Evolutionary conservation across 2,888 invertebrate genomes (phyloP), one percentile per base, ranked within the genome.

Genomic region (Choreutis nemorana): DNA sequence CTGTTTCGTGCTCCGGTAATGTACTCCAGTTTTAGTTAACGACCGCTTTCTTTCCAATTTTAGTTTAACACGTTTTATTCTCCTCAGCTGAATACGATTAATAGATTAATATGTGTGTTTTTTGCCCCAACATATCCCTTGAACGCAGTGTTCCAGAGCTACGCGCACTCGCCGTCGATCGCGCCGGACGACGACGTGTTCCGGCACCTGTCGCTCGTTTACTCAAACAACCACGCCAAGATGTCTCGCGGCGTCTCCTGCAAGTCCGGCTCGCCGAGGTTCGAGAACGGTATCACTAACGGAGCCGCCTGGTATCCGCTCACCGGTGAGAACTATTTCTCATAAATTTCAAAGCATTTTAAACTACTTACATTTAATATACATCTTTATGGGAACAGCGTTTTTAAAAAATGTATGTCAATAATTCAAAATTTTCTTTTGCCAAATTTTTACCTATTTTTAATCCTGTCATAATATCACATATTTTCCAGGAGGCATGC

Each of bases 111-210:
- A n/a, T n/a, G n/a, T n/a, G n/a, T n/a, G n/a, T n/a, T n/a, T n/a
- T n/a, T n/a, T n/a, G n/a, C n/a, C n/a, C n/a, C n/a, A n/a, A 81
- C 83, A 84, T 84, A 68, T 82, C 82, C 83, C 67, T 60, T 84
- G 52, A 82, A 81, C 47, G 71, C 82, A 92, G 92, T 92, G 77
- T 92, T 93, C 80, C 91, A 92, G 82, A 90, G 87, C 59, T 90
- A 90, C 57, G 84, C 88, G 16, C 89, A 90, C 36, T 81, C 88
- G 29, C 90, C 92, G 22, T 92, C 92, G 2, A 73, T 91, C 40
- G 89, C 94, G 14, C 94, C 94, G 1, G 97, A 97, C 56, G 92
- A 97, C 58, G 96, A 96, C 58, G 89, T 94, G 9, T 94, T 95
- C 72, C 87, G 87, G 35, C 91, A 94, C 59, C 62, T 97, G 37